Evolutionary conservation across 2,888 invertebrate species (phyloP).

Genomic region (Drosophila incognita): DNA sequence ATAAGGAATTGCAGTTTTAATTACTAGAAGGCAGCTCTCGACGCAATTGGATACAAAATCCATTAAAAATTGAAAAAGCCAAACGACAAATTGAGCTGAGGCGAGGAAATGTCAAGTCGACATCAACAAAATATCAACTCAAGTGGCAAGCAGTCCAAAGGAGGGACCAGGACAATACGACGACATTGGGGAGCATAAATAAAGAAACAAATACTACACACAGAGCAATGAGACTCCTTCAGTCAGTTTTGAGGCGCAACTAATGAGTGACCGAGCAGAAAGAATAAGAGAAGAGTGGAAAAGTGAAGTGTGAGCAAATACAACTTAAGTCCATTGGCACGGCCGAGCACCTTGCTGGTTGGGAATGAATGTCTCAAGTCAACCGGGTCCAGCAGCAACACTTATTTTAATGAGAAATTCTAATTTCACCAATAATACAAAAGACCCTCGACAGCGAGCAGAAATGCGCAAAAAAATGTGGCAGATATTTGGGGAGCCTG

Average conservation of each 20-base stretch:
- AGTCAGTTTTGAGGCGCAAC: constrained; percentile 67
- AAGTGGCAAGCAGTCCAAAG: constrained; percentile 47
- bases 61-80: constrained; percentile 62
- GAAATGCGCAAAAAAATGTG: constrained; percentile 65
- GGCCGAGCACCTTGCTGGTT: constrained; percentile 76
- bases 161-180: constrained; percentile 29
- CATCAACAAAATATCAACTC: constrained; percentile 21
- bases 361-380: constrained; percentile 70
- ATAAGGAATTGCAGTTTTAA: constrained; percentile 66
- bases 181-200: constrained; percentile 39
- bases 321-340: constrained; percentile 72
- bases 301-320: background rate
- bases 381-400: constrained; percentile 73
- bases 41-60: constrained; percentile 61
- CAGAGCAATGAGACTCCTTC: constrained; percentile 27
- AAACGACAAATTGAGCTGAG: constrained; percentile 2
- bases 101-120: constrained; percentile 5
- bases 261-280: constrained; percentile 68
- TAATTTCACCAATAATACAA: constrained; percentile 80
- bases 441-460: constrained; percentile 44
- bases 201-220: constrained; percentile 44
- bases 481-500: constrained; percentile 47
- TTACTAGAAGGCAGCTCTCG: constrained; percentile 48
- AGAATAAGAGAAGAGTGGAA: background rate
- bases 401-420: constrained; percentile 81